phyloP scores from a whole-genome alignment of 2,888 invertebrate genomes.

The Nephrotoma guestfalica region DNA sequence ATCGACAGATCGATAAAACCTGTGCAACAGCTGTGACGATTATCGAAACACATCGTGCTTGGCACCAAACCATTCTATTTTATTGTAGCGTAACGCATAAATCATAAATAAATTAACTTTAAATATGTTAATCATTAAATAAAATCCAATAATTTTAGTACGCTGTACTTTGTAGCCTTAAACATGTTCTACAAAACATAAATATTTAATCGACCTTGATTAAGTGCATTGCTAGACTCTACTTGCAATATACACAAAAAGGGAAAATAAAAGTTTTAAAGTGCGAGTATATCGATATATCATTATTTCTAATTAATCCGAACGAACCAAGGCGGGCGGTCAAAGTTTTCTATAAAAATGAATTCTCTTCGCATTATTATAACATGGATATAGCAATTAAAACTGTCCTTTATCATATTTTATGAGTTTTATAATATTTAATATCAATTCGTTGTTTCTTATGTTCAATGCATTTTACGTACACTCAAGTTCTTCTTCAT shows the following conservation, averaged over 20 bases:
- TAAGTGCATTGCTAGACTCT: neutral
- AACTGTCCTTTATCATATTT: neutral
- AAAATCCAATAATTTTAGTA: neutral
- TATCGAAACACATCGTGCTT: no score
- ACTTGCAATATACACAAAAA: neutral
- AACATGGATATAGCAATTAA: neutral
- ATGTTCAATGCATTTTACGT: neutral
- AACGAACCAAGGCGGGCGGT: neutral
- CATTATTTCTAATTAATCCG: neutral
- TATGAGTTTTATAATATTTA: neutral
- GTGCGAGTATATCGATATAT: neutral
- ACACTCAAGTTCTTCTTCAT: neutral
- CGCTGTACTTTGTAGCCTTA: neutral
- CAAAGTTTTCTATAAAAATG: neutral
- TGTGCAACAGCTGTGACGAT: no score
- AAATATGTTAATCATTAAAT: neutral
- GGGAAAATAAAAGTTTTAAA: no score
- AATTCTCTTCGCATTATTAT: neutral
- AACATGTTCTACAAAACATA: neutral
- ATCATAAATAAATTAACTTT: neutral
- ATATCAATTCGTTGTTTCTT: neutral
- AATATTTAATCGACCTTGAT: neutral
- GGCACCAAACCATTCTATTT: no score
- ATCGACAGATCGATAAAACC: no score
- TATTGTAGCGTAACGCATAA: no score